Percentiles rank a stretch among this genome's conserved stretches.
Conservation (phyloP, 2,888 invertebrate species). For the Hirtodrosophila duncani region DNA sequence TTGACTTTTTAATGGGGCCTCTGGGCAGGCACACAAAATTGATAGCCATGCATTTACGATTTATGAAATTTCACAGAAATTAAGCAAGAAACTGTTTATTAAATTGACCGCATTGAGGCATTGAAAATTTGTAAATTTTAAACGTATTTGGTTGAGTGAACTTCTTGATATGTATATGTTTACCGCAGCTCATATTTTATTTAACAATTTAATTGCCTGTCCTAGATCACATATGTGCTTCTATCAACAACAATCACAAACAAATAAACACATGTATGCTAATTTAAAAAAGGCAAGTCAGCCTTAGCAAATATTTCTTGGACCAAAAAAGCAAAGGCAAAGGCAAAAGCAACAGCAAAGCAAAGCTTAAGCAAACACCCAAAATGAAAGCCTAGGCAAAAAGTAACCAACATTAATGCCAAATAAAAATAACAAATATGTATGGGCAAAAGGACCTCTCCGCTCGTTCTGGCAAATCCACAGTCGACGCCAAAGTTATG, state of each 20-base stretch:
- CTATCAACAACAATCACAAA: too few species aligned
- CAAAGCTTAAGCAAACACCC: conserved; percentile 33
- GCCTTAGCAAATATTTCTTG: conserved; percentile 33
- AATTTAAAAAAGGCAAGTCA: conserved; percentile 31
- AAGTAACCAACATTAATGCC: conserved; percentile 58
- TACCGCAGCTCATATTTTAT: too few species aligned
- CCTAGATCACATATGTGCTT: too few species aligned
- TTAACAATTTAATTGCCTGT: too few species aligned
- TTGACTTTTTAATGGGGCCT: conserved; percentile 56
- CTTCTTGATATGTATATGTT: too few species aligned
- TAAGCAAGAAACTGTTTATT: conserved; percentile 24
- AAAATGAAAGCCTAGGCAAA: conserved; percentile 21
- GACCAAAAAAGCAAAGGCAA: conserved; percentile 21
- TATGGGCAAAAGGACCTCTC: conserved; percentile 29
- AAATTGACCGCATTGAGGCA: conserved; percentile 7
- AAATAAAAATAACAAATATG: conserved; percentile 38
- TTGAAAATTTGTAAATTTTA: conserved; percentile 5
- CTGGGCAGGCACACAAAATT: conserved; percentile 13
- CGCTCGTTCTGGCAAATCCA: too few species aligned
- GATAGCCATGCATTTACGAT: conserved; percentile 10
- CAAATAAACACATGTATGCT: conserved; percentile 13
- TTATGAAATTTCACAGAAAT: conserved; percentile 30
- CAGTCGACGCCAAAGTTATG: conserved; percentile 44
- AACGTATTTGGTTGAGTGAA: too few species aligned
- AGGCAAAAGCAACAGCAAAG: conserved; percentile 16